phyloP scores from a whole-genome alignment of 2,113 vertebrate species.

The Delphinapterus leucas region DNA sequence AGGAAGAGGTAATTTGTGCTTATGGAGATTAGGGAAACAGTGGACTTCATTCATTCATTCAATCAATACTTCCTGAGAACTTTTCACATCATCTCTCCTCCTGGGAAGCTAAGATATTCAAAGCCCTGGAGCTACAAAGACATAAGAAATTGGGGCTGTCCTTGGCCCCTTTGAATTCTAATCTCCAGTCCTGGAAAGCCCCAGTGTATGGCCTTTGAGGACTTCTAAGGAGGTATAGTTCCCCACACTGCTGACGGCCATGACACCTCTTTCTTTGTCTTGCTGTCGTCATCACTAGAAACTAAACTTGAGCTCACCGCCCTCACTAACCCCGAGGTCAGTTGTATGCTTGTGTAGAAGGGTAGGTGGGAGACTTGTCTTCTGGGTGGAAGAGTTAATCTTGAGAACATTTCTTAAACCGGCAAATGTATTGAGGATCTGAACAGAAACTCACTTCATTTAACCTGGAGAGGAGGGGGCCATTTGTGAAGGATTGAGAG shows the following conservation, averaged over 20 bases:
- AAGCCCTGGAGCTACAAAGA: not conserved
- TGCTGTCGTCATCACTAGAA: not conserved
- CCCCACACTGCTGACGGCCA: not conserved
- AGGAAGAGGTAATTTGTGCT: not conserved
- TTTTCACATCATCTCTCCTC: not conserved
- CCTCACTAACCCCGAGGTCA: not conserved
- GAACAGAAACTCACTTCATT: not conserved
- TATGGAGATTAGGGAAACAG: not conserved
- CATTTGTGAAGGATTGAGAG: not conserved
- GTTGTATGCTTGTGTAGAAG: not conserved
- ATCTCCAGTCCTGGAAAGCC: not conserved
- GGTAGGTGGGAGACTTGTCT: not conserved
- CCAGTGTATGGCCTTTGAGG: not conserved
- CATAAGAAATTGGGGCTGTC: not conserved
- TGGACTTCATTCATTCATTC: not conserved
- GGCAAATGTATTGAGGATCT: not conserved
- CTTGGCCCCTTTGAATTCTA: not conserved
- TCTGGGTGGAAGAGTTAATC: not conserved
- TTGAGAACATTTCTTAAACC: not conserved
- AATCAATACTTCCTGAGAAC: not conserved
- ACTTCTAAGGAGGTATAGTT: not conserved
- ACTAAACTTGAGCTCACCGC: not conserved
- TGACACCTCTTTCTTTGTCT: not conserved
- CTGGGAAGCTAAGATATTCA: not conserved
- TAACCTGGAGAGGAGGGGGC: not conserved